Evolutionary conservation across 2,113 vertebrate genomes (phyloP).

Genomic region (Xiphophorus maculatus): DNA sequence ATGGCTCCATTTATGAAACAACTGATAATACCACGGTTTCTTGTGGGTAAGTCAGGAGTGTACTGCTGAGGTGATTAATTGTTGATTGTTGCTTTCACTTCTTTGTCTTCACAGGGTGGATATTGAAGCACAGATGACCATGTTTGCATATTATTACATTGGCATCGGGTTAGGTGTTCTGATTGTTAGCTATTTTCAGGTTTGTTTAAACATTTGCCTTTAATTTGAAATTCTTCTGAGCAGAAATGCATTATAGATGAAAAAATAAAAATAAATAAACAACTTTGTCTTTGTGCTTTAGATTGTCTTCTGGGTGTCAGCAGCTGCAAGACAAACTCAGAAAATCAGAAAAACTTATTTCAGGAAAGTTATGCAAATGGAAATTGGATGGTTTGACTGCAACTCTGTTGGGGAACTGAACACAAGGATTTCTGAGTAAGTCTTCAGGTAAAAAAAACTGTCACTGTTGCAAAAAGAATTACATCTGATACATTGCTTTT

Average conservation of each 20-base stretch:
- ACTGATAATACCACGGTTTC: slow-evolving; percentile 60
- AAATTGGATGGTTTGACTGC: slow-evolving; percentile 84
- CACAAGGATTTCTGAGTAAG: slow-evolving; percentile 82
- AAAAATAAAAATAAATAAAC: not conserved
- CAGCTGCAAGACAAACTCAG: slow-evolving; percentile 75
- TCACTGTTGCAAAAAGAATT: not conserved
- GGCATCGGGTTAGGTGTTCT: slow-evolving; percentile 76
- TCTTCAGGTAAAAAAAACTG: not conserved
- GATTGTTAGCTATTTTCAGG: slow-evolving; percentile 80
- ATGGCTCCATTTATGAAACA: slow-evolving; percentile 70
- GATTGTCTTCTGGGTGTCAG: slow-evolving; percentile 78
- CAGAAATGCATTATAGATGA: not conserved
- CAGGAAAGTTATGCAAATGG: slow-evolving; percentile 81
- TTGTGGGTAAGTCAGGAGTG: slow-evolving; percentile 75
- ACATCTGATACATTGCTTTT: not conserved
- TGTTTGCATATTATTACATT: slow-evolving; percentile 81
- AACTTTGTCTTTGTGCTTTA: slow-evolving; percentile 18
- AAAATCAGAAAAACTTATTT: slow-evolving; percentile 78
- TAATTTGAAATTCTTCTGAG: not conserved
- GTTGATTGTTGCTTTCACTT: not conserved
- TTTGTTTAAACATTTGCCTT: slow-evolving; percentile 30
- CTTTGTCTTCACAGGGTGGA: slow-evolving; percentile 68
- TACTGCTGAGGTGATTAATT: not conserved
- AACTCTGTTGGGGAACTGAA: slow-evolving; percentile 82
- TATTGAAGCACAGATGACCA: slow-evolving; percentile 79